phyloP scores from a whole-genome alignment of 1,140 invertebrate genomes.

The Drosophila truncata region DNA sequence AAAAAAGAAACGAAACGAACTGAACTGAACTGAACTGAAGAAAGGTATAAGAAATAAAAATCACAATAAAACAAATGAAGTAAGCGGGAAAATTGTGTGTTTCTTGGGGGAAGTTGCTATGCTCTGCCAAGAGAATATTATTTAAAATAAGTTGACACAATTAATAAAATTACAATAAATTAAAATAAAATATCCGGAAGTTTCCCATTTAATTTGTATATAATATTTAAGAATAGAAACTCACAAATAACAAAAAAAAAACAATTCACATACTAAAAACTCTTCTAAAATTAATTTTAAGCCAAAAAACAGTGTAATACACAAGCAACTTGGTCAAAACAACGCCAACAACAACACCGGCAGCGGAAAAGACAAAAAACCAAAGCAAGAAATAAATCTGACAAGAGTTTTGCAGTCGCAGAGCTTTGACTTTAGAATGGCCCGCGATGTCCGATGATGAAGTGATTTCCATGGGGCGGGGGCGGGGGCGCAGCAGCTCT shows the following conservation, averaged over 20 bases:
- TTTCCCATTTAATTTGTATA: background rate
- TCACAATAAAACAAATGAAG: constrained; percentile 65
- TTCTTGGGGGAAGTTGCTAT: background rate
- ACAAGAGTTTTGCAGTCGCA: constrained; percentile 72
- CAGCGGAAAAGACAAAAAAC: constrained; percentile 34
- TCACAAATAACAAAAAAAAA: background rate
- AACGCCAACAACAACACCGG: constrained; percentile 23
- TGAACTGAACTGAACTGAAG: constrained; percentile 16
- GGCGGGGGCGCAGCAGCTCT: constrained; percentile 3
- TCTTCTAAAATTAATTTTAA: background rate
- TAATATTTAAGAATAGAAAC: background rate
- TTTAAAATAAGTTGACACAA: background rate
- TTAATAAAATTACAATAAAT: background rate
- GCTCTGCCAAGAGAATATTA: constrained; percentile 4
- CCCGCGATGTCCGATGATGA: constrained; percentile 68
- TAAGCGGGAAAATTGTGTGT: background rate
- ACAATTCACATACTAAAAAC: background rate
- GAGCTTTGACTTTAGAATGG: constrained; percentile 76
- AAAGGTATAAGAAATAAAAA: constrained; percentile 42
- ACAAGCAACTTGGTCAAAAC: constrained; percentile 40
- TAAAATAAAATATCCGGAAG: background rate
- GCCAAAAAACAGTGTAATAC: background rate
- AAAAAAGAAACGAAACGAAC: constrained; percentile 21
- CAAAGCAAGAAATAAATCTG: constrained; percentile 72
- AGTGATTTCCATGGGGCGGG: constrained; percentile 67